A percentile compares a stretch with the other conserved stretches of the same genome.
Conservation (phyloP, 2,888 invertebrate genomes). For the Andrena praecox region DNA sequence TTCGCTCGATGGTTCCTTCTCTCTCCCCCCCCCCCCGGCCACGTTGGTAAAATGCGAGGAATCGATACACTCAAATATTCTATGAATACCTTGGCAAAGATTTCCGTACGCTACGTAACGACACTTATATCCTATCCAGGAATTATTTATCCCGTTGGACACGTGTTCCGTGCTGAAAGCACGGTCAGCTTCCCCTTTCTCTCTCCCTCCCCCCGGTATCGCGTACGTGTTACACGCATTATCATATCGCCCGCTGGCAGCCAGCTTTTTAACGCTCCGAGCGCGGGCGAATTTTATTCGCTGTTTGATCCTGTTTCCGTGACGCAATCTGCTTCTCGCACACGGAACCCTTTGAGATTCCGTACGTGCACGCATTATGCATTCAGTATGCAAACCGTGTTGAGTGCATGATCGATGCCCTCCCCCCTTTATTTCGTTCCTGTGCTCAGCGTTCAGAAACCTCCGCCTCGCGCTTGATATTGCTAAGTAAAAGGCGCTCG, state of each 20-base stretch:
- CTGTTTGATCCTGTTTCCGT: conserved; percentile 27
- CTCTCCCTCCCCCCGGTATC: not conserved
- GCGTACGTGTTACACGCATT: not conserved
- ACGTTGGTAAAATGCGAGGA: conserved; percentile 21
- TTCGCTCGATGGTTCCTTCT: conserved; percentile 25
- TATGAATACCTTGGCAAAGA: conserved; percentile 46
- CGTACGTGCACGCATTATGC: conserved; percentile 25
- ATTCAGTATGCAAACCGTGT: conserved; percentile 42
- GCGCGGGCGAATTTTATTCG: conserved; percentile 33
- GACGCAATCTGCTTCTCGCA: conserved; percentile 37
- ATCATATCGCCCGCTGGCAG: not conserved
- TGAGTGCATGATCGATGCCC: conserved; percentile 35
- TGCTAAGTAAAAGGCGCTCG: too few relatives aligned
- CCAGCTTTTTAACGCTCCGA: conserved; percentile 16
- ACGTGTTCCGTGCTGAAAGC: not conserved
- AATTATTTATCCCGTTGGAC: conserved; percentile 43
- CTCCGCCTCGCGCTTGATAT: not conserved
- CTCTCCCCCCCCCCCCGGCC: not conserved
- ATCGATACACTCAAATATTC: conserved; percentile 54
- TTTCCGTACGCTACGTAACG: conserved; percentile 28
- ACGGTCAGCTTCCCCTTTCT: not conserved
- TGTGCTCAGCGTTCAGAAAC: not conserved
- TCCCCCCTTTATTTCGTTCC: conserved; percentile 10
- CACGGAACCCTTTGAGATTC: conserved; percentile 28
- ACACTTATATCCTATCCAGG: conserved; percentile 19